These are phyloP conservation scores for Ganaspis sp. DNA, from an alignment of 1,140 invertebrate genomes.

Conservation along the genomic window DNA sequence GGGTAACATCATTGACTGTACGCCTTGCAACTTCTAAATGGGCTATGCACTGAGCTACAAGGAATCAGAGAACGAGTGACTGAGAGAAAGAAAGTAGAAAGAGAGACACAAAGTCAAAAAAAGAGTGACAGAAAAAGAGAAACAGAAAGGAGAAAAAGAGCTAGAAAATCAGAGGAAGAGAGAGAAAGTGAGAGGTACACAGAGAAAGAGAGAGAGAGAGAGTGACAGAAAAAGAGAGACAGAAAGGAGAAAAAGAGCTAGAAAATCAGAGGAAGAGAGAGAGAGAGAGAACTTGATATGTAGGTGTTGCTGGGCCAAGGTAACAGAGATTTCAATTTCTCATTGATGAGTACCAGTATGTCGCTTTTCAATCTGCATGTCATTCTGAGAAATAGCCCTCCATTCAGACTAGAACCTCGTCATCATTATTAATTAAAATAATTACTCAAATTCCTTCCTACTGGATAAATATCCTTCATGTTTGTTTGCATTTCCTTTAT, in stretches of 20 bases:
- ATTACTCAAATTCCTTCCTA: neutral
- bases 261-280: slow-evolving; percentile 11
- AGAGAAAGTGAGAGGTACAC: slow-evolving; percentile 12
- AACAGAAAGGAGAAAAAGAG: too few relatives aligned
- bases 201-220: too few relatives aligned
- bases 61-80: neutral
- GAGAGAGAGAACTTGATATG: slow-evolving; percentile 18
- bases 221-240: too few relatives aligned
- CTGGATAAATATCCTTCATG: too few relatives aligned
- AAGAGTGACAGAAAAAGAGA: too few relatives aligned
- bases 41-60: too few relatives aligned
- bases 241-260: too few relatives aligned
- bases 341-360: slow-evolving; percentile 23
- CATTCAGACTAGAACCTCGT: neutral
- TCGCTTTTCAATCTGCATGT: slow-evolving; percentile 11
- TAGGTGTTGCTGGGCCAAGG: slow-evolving; percentile 12
- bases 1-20: slow-evolving; percentile 2
- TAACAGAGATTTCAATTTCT: slow-evolving; percentile 21
- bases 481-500: too few relatives aligned
- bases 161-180: neutral
- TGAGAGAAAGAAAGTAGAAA: slow-evolving; percentile 3
- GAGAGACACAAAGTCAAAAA: too few relatives aligned
- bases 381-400: neutral
- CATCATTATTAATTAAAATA: slow-evolving; percentile 14
- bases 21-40: slow-evolving; percentile 20